Conservation (phyloP, 2,888 invertebrate species). For the Euzetes globulus region DNA sequence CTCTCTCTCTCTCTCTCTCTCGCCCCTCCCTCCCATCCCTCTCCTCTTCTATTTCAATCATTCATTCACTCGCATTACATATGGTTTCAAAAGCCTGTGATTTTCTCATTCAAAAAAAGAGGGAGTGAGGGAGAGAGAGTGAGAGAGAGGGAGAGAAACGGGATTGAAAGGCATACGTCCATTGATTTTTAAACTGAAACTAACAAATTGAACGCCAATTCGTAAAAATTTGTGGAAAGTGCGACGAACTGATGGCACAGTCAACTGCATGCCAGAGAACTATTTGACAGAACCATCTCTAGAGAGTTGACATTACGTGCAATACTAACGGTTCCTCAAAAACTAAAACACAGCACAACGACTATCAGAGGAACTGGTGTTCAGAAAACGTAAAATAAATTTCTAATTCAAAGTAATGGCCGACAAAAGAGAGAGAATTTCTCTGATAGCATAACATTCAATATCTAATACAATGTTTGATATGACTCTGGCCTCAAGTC, state of each 20-base stretch:
- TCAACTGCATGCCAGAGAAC: background rate
- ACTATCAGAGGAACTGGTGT: background rate
- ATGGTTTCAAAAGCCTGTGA: no score
- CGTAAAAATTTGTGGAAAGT: background rate
- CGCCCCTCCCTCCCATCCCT: no score
- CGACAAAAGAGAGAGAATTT: slow-evolving; percentile 17
- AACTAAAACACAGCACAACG: background rate
- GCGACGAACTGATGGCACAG: background rate
- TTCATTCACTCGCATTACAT: no score
- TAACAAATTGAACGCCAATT: slow-evolving; percentile 16
- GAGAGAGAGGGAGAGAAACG: slow-evolving; percentile 11
- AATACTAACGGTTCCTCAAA: background rate
- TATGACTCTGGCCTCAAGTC: slow-evolving; percentile 25
- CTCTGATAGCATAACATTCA: no score
- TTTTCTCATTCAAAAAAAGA: no score
- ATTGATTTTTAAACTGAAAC: background rate
- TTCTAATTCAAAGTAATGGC: slow-evolving; percentile 17
- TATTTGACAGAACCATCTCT: background rate
- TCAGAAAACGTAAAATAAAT: background rate
- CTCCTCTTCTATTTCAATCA: no score
- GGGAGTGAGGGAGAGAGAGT: no score
- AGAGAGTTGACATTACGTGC: slow-evolving; percentile 21
- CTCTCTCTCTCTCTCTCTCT: no score
- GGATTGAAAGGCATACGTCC: slow-evolving; percentile 26
- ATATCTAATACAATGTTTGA: slow-evolving; percentile 10